Base-by-base conservation (phyloP, 2,113 vertebrate genomes). In the Nothocercus nigrocapillus region DNA sequence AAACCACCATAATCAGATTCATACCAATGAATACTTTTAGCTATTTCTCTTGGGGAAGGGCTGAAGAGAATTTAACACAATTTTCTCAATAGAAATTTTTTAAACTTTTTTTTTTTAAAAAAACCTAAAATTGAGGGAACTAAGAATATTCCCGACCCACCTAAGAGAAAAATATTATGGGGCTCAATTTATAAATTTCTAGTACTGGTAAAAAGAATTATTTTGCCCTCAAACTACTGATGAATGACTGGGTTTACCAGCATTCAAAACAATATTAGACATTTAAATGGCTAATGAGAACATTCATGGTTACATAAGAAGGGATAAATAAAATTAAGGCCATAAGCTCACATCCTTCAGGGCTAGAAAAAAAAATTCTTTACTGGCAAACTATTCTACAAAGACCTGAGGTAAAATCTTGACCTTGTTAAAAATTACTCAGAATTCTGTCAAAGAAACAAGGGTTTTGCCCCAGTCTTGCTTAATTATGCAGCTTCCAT, bases 311-410 rank as follows among this genome's bases (percentile, higher is more conserved):
- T 95, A 94, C 0, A 0, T 94, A 96, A 95, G 63, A 76, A 81
- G 45, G 49, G 67, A 92, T 96, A 96, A 97, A 94, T 89, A 89
- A 92, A 93, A 96, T 92, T 83, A 94, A 73, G 40, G 49, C 6
- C 80, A 80, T 92, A 90, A 95, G 63, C 66, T 63, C 66, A 63
- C 34, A 78, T 70, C 62, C 90, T 94, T 54, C 70, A 91, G 78
- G 88, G 78, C 62, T 82, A 56, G 38, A 59, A 88, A 32, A 67
- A 67, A 67, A 67, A 42, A 7, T 18, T 74, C 9, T 84, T 84
- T 59, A 25, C 58, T 80, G 24, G 36, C 9, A 96, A 96, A 88
- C 30, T 95, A 19, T 91, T 90, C 63, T 53, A 36, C 82, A 54
- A 95, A 82, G 62, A 92, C 93, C 80, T 58, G 74, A 94, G 83